phyloP scores from a whole-genome alignment of 2,113 vertebrate genomes.

The Psittacus erithacus region DNA sequence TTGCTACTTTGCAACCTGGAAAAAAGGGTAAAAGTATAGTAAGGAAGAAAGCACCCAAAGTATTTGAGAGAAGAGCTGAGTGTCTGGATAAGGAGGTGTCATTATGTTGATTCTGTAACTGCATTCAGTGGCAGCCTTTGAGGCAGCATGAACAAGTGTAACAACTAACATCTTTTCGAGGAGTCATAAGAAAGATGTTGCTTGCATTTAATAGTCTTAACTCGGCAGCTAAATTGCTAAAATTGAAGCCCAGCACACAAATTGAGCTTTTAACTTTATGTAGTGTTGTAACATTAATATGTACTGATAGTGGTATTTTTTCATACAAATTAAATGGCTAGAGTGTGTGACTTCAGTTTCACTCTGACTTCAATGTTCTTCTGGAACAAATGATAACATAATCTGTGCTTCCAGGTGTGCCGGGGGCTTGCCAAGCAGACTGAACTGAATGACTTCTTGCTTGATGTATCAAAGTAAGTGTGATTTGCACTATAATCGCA shows the following conservation, averaged over 20 bases:
- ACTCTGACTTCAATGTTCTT: background rate
- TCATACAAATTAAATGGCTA: background rate
- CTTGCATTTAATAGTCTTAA: background rate
- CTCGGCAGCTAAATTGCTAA: background rate
- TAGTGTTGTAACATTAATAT: background rate
- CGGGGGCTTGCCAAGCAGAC: slow-evolving; percentile 98
- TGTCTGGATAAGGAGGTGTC: background rate
- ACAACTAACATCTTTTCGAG: background rate
- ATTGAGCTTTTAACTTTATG: background rate
- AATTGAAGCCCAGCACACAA: background rate
- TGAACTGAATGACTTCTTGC: slow-evolving; percentile 97
- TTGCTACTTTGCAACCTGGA: background rate
- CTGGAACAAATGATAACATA: background rate
- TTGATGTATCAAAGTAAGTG: slow-evolving; percentile 98
- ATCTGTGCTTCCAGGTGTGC: slow-evolving; percentile 83
- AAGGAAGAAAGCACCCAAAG: background rate
- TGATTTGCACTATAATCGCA: background rate
- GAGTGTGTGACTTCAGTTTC: background rate
- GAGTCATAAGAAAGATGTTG: background rate
- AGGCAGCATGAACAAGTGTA: background rate
- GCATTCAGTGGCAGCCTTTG: background rate
- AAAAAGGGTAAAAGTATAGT: background rate
- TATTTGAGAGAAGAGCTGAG: background rate
- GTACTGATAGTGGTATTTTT: background rate
- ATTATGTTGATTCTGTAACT: background rate